Evolutionary conservation across 2,797 vertebrate genomes (phyloP), one percentile per base, ranked within the genome.

Genomic region (Sebastes nivosus): DNA sequence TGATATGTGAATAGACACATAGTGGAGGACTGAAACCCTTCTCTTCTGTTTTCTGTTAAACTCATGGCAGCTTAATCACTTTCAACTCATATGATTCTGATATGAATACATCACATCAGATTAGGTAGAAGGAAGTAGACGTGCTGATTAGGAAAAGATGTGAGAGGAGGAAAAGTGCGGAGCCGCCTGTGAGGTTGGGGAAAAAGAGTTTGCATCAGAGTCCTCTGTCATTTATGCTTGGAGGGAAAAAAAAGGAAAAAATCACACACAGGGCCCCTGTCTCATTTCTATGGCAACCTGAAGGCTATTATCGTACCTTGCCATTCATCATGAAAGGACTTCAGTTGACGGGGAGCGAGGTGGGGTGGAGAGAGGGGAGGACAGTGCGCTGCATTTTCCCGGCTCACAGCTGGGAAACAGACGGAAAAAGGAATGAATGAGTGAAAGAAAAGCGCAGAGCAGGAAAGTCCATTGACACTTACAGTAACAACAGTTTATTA

Each of bases 291-390:
- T 97, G 96, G 97, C 72, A 97, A 99, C 97, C 94, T 91, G 94
- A 96, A 94, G 97, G 96, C 97, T 96, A 98, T 99, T 98, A 98
- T 98, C 95, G 95, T 97, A 98, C 97, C 97, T 98, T 97, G 97
- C 97, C 97, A 98, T 99, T 99, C 98, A 98, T 98, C 97, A 97
- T 97, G 96, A 98, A 97, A 97, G 96, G 97, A 97, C 96, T 97
- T 95, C 93, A 95, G 96, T 96, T 97, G 97, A 97, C 94, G 95
- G 93, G 95, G 95, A 95, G 68, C 76, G 64, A 76, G 97, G 97
- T 93, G 95, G 93, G 95, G 94, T 95, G 67, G 76, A 64, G 78
- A 85, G 79, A 60, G n/a, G 67, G 75, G 72, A 74, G 74, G 83
- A 80, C 27, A 72, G 83, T 60, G 73, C 85, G 92, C 94, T 94